These are phyloP conservation scores for Drosophila pseudoananassae DNA, from an alignment of 1,140 invertebrate genomes.

Conservation along the genomic window DNA sequence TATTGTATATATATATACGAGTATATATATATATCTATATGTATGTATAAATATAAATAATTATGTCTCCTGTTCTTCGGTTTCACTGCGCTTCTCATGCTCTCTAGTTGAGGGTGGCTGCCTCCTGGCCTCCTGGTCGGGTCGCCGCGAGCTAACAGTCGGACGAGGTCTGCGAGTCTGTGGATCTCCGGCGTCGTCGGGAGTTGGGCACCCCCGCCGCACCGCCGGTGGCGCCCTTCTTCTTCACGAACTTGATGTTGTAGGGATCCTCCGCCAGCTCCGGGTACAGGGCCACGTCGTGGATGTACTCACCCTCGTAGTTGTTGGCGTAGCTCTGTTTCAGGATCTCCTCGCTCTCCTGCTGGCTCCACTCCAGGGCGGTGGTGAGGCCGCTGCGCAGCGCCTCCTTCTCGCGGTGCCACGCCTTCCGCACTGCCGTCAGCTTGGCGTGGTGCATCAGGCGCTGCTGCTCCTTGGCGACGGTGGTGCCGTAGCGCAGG, in stretches of 20 bases:
- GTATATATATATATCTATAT: slow-evolving; percentile 31
- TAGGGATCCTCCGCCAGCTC: slow-evolving; percentile 97
- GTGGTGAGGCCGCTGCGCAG: slow-evolving; percentile 91
- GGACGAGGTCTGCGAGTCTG: slow-evolving; percentile 5
- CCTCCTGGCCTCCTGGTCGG: not conserved
- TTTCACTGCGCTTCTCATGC: not conserved
- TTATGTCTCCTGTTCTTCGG: slow-evolving; percentile 29
- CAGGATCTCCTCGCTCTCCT: slow-evolving; percentile 94
- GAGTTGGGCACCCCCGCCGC: slow-evolving; percentile 70
- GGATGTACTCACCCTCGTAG: slow-evolving; percentile 96
- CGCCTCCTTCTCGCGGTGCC: slow-evolving; percentile 94
- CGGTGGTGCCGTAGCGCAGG: slow-evolving; percentile 94
- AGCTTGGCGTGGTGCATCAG: slow-evolving; percentile 94
- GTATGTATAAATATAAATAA: slow-evolving; percentile 53
- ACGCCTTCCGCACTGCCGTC: slow-evolving; percentile 94
- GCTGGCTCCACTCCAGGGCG: slow-evolving; percentile 89
- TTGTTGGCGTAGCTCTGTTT: slow-evolving; percentile 92
- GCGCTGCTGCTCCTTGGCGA: slow-evolving; percentile 94
- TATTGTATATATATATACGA: slow-evolving; percentile 24
- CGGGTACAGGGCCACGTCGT: slow-evolving; percentile 94
- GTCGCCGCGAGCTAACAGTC: slow-evolving; percentile 63
- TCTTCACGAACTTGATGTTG: slow-evolving; percentile 95
- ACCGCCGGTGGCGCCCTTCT: slow-evolving; percentile 85
- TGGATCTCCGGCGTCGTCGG: slow-evolving; percentile 58
- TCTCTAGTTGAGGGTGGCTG: slow-evolving; percentile 1